Evolutionary conservation across 2,797 vertebrate species (phyloP).

Genomic region (Hoplostethus mediterraneus): DNA sequence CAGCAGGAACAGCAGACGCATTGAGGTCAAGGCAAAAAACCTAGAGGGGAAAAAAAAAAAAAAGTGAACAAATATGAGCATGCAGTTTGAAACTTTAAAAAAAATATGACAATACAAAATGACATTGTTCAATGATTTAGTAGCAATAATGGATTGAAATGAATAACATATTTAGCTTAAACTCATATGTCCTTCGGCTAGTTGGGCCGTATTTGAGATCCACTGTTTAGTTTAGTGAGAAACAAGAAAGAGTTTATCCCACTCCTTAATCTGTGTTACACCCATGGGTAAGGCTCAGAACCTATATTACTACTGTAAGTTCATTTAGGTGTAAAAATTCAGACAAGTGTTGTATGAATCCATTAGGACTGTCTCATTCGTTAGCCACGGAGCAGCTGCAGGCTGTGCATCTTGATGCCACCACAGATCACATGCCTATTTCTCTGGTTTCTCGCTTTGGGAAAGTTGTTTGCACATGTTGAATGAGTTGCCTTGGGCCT

Average conservation of each 20-base stretch:
- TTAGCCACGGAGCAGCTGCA: neutral
- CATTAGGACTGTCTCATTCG: neutral
- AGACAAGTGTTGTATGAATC: neutral
- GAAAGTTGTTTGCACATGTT: neutral
- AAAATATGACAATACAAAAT: neutral
- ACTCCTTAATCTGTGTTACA: too few relatives aligned
- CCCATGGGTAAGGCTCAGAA: neutral
- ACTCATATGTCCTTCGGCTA: too few relatives aligned
- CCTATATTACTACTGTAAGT: neutral
- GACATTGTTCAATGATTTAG: neutral
- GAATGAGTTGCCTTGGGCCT: slow-evolving; percentile 4
- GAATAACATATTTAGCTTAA: neutral
- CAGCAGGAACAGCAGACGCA: slow-evolving; percentile 91
- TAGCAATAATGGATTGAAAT: neutral
- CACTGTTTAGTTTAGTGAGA: slow-evolving; percentile 10
- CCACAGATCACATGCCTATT: neutral
- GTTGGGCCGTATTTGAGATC: neutral
- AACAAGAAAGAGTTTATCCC: neutral
- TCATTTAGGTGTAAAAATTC: neutral
- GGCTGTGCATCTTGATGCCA: neutral
- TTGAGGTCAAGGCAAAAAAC: slow-evolving; percentile 94
- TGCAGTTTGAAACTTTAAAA: neutral
- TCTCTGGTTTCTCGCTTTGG: neutral
- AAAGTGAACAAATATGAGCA: slow-evolving; percentile 36
- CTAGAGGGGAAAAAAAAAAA: slow-evolving; percentile 69